Evolutionary conservation across 2,797 vertebrate species (phyloP).

Genomic region (Eleutherodactylus coqui): DNA sequence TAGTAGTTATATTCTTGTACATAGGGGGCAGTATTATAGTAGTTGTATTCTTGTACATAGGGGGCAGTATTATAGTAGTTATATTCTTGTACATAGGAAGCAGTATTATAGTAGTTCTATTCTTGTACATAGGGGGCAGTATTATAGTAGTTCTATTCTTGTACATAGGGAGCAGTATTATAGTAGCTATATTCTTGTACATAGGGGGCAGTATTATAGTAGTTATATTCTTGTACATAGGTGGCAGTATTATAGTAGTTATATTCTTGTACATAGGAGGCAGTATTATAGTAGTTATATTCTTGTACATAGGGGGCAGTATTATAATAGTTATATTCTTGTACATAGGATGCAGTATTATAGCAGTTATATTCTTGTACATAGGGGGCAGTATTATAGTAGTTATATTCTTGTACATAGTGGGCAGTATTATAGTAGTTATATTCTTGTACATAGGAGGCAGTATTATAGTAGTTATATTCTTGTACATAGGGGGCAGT

Average conservation of each 20-base stretch:
- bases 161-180: not conserved
- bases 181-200: conserved; percentile 2
- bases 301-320: not conserved
- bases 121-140: no score
- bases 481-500: no score
- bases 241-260: not conserved
- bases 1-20: not conserved
- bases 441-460: no score
- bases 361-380: not conserved
- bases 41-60: not conserved
- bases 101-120: no score
- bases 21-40: not conserved
- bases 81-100: not conserved
- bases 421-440: no score
- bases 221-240: conserved; percentile 5
- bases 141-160: no score
- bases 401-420: no score
- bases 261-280: not conserved
- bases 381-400: no score
- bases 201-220: not conserved
- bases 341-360: not conserved
- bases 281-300: conserved; percentile 6
- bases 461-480: no score
- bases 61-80: not conserved
- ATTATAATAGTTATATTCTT: conserved; percentile 2